A percentile compares a stretch with the other conserved stretches of the same genome.
Conservation (phyloP, 2,113 vertebrate genomes). For the Strigops habroptila region DNA sequence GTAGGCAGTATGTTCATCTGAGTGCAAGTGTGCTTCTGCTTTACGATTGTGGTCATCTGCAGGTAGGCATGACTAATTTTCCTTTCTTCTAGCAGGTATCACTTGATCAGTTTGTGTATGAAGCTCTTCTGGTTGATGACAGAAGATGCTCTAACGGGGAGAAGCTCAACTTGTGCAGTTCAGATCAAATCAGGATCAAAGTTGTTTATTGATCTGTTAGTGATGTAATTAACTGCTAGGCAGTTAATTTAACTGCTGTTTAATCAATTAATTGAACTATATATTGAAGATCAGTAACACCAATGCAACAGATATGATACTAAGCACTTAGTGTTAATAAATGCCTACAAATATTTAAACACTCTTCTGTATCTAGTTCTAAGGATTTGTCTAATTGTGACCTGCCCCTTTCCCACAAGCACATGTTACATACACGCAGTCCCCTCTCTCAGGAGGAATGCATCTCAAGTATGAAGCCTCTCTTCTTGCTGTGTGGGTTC, state of each 20-base stretch:
- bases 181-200: background rate
- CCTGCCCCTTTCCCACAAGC: background rate
- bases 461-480: background rate
- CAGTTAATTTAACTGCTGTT: background rate
- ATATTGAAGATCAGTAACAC: background rate
- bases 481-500: fast-evolving
- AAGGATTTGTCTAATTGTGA: background rate
- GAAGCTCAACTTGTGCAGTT: background rate
- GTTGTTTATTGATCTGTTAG: background rate
- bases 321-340: background rate
- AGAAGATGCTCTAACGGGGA: fast-evolving
- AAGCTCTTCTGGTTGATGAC: background rate
- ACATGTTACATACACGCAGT: fast-evolving
- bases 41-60: background rate
- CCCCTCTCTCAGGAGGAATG: background rate
- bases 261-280: background rate
- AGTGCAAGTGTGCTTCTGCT: background rate
- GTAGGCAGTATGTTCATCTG: background rate
- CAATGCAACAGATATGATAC: fast-evolving
- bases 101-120: background rate
- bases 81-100: background rate
- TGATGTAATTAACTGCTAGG: background rate
- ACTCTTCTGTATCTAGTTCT: background rate
- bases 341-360: background rate
- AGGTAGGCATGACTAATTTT: background rate